A percentile compares a stretch with the other conserved stretches of the same genome.
phyloP scores from a whole-genome alignment of 2,797 vertebrate genomes.

The Lycodopsis pacificus region DNA sequence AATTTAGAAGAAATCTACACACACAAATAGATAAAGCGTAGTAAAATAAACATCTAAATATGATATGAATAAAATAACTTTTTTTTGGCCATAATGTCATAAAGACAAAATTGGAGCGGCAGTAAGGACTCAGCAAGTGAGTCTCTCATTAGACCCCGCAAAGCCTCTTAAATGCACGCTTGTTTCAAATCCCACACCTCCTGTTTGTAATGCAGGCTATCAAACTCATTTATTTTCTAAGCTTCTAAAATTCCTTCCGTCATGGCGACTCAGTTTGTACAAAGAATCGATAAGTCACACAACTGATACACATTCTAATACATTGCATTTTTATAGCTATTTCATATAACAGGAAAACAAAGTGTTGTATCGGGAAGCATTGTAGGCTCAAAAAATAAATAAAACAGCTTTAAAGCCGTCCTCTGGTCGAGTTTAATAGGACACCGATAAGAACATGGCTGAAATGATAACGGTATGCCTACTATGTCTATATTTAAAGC shows the following conservation, averaged over 20 bases:
- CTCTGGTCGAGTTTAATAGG: conserved; percentile 71
- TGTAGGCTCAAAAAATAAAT: neutral
- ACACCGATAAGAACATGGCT: conserved; percentile 74
- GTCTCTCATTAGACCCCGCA: neutral
- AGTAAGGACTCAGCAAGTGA: neutral
- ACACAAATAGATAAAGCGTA: too few relatives aligned
- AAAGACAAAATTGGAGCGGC: neutral
- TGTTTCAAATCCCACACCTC: neutral
- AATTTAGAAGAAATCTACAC: neutral
- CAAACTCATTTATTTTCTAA: neutral
- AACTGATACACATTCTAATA: neutral
- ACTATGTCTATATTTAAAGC: conserved; percentile 83
- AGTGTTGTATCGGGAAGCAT: neutral
- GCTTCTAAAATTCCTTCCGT: neutral
- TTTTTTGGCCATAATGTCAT: neutral
- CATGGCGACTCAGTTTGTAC: neutral
- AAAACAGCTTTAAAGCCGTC: conserved; percentile 28
- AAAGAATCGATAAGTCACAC: neutral
- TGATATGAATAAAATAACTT: neutral
- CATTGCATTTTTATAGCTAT: neutral
- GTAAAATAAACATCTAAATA: neutral
- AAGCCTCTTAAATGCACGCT: neutral
- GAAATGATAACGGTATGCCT: conserved; percentile 79
- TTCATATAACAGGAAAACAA: neutral
- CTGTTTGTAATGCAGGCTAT: neutral